Conservation (phyloP, 2,113 vertebrate species). For the Vicugna pacos region DNA sequence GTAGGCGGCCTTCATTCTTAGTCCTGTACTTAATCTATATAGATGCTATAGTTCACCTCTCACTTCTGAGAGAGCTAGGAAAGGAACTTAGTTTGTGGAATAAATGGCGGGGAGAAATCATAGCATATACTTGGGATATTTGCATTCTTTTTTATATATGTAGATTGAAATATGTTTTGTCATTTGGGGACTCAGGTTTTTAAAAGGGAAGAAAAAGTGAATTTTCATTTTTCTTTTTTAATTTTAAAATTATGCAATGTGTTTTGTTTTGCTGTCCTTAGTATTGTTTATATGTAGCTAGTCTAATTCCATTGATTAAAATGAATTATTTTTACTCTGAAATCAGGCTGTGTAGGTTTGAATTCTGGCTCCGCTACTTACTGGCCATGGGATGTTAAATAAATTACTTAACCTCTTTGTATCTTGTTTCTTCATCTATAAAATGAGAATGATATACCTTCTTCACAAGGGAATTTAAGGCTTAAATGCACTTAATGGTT, state of each 20-base stretch:
- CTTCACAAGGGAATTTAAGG: not conserved
- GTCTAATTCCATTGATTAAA: not conserved
- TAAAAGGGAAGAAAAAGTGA: constrained; percentile 15
- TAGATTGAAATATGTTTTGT: constrained; percentile 3
- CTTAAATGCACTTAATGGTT: not conserved
- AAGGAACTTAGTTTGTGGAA: not conserved
- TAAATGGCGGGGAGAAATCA: not conserved
- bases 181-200: constrained; percentile 17
- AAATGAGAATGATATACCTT: not conserved
- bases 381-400: not conserved
- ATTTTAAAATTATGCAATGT: not conserved
- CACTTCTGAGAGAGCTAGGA: not conserved
- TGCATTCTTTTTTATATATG: not conserved
- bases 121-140: not conserved
- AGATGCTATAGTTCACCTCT: not conserved
- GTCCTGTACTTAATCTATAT: not conserved
- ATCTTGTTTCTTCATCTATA: not conserved
- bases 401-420: not conserved
- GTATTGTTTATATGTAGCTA: not conserved
- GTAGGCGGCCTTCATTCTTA: not conserved
- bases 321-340: constrained; percentile 3
- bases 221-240: not conserved
- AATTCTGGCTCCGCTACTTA: not conserved
- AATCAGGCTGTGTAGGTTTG: not conserved
- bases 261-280: not conserved